These are phyloP conservation scores for Mionectes macconnelli DNA, from an alignment of 2,113 vertebrate genomes.

Conservation along the genomic window DNA sequence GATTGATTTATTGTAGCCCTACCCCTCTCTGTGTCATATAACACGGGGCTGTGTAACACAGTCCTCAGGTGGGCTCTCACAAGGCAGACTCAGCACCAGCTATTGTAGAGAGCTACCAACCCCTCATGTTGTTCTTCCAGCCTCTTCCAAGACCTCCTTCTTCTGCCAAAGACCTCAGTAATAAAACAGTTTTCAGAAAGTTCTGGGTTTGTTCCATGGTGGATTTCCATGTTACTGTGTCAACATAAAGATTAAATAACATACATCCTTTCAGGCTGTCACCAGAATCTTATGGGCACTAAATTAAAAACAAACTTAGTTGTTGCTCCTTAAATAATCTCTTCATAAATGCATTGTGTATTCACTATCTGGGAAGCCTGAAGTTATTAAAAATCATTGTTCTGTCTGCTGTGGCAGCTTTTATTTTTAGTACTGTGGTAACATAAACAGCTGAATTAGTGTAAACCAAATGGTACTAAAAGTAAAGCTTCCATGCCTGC, in stretches of 20 bases:
- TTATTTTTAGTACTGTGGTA: slow-evolving; percentile 27
- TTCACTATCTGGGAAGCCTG: background rate
- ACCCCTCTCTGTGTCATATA: background rate
- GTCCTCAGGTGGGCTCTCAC: background rate
- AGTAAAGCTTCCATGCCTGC: background rate
- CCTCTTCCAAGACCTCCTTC: background rate
- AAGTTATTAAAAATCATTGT: slow-evolving; percentile 13
- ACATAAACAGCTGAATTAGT: slow-evolving; percentile 14
- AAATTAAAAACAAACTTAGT: background rate
- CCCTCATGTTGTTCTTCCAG: accelerated
- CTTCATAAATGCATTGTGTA: background rate
- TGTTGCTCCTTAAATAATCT: background rate
- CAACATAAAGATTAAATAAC: background rate
- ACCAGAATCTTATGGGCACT: background rate
- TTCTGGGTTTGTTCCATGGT: background rate
- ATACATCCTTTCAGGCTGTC: background rate
- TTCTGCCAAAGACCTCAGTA: background rate
- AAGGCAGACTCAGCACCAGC: background rate
- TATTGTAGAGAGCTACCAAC: background rate
- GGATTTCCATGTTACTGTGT: background rate
- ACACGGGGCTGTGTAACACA: background rate
- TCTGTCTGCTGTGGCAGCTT: background rate
- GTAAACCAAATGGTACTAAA: slow-evolving; percentile 16
- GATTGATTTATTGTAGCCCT: background rate
- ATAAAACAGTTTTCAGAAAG: background rate